Base-by-base conservation (phyloP, 2,888 invertebrate species). In the Sesia bembeciformis region DNA sequence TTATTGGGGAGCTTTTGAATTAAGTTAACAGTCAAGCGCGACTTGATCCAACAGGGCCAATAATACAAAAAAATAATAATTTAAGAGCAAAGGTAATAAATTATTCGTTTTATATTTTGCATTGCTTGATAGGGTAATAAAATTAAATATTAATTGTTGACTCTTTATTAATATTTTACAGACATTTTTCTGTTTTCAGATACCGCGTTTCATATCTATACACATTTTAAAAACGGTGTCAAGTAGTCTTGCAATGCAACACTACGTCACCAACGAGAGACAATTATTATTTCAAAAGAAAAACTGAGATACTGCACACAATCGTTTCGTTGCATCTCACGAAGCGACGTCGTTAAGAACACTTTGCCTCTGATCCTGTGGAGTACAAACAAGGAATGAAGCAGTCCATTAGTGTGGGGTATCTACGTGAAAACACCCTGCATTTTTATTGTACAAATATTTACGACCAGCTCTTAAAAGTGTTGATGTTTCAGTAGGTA, bases 361-460 rank as follows among this genome's bases (percentile, higher is more conserved):
- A 68, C 59, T 61, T 61, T 60, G 63, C 60, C 67, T 65, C 65
- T 70, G 71, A 68, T 70, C 68, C 60, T 62, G 60, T 62, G 46
- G 46, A 50, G 59, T 62, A 64, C 70, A 76, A 78, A 78, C 74
- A 77, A 71, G 72, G 62, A 65, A 72, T 67, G 72, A 71, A 66
- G 65, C 46, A 46, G 46, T 76, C 76, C 77, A 80, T 78, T 80
- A 78, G 69, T 61, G 68, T 58, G 61, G 23, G 46, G 46, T 46
- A 46, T 5, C 58, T 60, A 57, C 63, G 46, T 46, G 69, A 64
- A 71, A 76, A 71, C 64, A 64, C 60, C 61, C 58, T 60, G 59
- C 62, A 63, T 62, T 46, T 57, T 59, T 56, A 53, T 54, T 51
- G 51, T 50, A 54, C 55, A 57, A 57, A 57, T 55, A 58, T 57